These are phyloP conservation scores for Zaprionus lachaisei DNA, from an alignment of 1,140 invertebrate genomes.

Conservation along the genomic window DNA sequence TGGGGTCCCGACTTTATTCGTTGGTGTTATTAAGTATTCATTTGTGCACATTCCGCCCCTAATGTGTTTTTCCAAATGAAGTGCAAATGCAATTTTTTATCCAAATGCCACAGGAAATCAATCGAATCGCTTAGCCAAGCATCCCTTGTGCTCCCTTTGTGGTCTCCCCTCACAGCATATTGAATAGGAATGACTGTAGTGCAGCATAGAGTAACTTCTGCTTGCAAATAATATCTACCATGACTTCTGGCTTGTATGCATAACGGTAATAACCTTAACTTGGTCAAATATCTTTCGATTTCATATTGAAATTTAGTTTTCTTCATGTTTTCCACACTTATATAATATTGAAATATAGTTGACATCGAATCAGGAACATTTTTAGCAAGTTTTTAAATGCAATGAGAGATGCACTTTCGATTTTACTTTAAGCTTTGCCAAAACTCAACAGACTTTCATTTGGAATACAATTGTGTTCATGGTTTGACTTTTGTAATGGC, in stretches of 20 bases:
- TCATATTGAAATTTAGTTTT: too few relatives aligned
- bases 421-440: too few relatives aligned
- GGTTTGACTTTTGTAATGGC: too few relatives aligned
- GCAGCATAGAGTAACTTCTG: not conserved
- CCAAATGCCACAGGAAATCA: conserved; percentile 49
- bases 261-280: too few relatives aligned
- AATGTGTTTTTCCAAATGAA: conserved; percentile 54
- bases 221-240: not conserved
- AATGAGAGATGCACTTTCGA: too few relatives aligned
- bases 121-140: conserved; percentile 43
- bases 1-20: conserved; percentile 20
- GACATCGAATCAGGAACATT: too few relatives aligned
- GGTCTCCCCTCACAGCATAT: not conserved
- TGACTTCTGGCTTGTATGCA: too few relatives aligned
- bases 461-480: too few relatives aligned
- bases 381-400: too few relatives aligned
- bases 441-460: conserved; percentile 6
- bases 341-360: too few relatives aligned
- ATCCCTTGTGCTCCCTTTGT: conserved; percentile 1
- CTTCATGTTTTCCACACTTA: too few relatives aligned
- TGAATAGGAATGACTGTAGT: not conserved
- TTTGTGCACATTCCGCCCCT: conserved; percentile 65
- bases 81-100: conserved; percentile 59
- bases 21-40: conserved; percentile 72
- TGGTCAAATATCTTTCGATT: too few relatives aligned